phyloP scores from a whole-genome alignment of 2,797 vertebrate species.

The Antennarius maculatus region DNA sequence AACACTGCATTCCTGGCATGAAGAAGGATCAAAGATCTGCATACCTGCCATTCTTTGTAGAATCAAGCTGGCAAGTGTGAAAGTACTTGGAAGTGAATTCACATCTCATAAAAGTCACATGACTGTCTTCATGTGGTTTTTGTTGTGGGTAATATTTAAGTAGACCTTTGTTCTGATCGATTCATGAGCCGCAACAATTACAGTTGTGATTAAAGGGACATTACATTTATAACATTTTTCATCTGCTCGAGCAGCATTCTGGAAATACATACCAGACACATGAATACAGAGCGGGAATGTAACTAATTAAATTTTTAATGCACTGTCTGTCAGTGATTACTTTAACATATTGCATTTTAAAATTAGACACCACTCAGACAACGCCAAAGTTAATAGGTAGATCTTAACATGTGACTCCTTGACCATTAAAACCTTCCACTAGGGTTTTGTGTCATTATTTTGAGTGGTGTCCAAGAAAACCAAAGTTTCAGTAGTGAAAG shows the following conservation, averaged over 20 bases:
- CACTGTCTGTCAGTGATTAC: too few species aligned
- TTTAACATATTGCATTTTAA: too few species aligned
- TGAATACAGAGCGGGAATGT: background rate
- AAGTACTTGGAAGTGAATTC: constrained; percentile 7
- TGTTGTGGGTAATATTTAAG: constrained; percentile 12
- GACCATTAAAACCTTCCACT: too few species aligned
- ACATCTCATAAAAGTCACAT: constrained; percentile 2
- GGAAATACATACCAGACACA: background rate
- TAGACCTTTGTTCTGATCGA: constrained; percentile 5
- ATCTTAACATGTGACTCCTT: too few species aligned
- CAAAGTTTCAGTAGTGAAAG: too few species aligned
- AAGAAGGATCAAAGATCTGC: constrained; percentile 55
- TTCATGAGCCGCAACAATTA: constrained; percentile 1
- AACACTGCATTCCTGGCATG: constrained; percentile 55
- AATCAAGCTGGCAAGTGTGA: constrained; percentile 37
- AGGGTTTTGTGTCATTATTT: too few species aligned
- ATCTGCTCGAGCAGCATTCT: constrained; percentile 9
- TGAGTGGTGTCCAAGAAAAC: too few species aligned
- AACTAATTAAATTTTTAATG: background rate
- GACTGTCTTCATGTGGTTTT: background rate
- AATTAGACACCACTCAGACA: too few species aligned
- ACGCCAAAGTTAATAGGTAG: too few species aligned
- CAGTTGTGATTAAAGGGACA: background rate
- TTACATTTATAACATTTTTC: constrained; percentile 10
- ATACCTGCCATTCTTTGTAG: constrained; percentile 61